Evolutionary conservation across 2,113 vertebrate genomes (phyloP), one percentile per base, ranked within the genome.

Genomic region (Choloepus hoffmanni): DNA sequence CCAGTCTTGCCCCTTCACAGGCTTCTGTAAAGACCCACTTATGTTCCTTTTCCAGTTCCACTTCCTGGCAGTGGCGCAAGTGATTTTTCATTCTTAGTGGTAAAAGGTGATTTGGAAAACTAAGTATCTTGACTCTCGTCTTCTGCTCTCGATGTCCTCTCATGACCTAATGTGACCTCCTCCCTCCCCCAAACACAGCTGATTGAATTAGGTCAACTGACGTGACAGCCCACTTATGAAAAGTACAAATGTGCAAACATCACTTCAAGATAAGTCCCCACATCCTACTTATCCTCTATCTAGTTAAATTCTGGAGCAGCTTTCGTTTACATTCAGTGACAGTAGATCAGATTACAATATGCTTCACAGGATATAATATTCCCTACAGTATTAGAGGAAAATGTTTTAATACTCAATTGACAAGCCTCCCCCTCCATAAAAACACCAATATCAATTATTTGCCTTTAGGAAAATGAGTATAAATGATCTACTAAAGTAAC

Each of bases 31-130:
- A 76, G 48, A 50, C 26, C 40, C 26, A 28, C 11, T 30, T 50
- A 50, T 48, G 48, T 76, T 48, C 28, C 15, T 50, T 50, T 76
- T 48, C 45, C 26, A 48, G 48, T 76, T 48, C 24, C 45, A 53
- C 74, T 77, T 53, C 74, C 16, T 77, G 40, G 19, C 5, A 9
- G 33, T 55, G 33, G 84, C 50, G 43, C 62, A 93, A 78, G 7
- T 2, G 11, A 12, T 62, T 74, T 15, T 74, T 81, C 60, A 48
- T 55, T 65, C 50, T 94, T 85, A 60, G 53, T 28, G 16, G 50
- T 67, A 81, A 50, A 55, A 5, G 72, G 76, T 45, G n/a, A 55
- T 85, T 92, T 84, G n/a, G 5, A 36, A 94, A 96, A 53, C 74
- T 79, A 48, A 36, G 26, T 33, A 19, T 65, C 55, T n/a, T 87